These are phyloP conservation scores for Tribolium freemani DNA, from an alignment of 2,888 invertebrate species.

Conservation along the genomic window DNA sequence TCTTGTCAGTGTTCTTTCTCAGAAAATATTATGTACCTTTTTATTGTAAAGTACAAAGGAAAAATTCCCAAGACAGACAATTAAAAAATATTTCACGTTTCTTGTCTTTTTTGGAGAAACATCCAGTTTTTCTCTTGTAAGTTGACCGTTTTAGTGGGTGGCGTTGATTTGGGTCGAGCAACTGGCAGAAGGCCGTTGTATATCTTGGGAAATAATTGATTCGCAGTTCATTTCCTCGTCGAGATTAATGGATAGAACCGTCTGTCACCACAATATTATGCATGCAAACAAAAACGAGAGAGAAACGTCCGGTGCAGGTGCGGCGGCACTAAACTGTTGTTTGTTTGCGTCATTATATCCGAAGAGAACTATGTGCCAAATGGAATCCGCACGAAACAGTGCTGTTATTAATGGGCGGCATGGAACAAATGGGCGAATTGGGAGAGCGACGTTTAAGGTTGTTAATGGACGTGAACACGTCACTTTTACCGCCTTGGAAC, in stretches of 20 bases:
- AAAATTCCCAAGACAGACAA: neutral
- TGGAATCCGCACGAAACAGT: conserved; percentile 41
- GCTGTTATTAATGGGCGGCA: conserved; percentile 42
- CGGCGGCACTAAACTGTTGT: conserved; percentile 41
- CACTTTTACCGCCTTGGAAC: conserved; percentile 30
- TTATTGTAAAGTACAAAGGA: neutral
- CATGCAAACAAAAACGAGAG: conserved; percentile 59
- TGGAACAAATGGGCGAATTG: conserved; percentile 42
- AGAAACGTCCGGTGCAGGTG: conserved; percentile 57
- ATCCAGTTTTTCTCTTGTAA: neutral
- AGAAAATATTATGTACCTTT: neutral
- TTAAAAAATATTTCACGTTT: neutral
- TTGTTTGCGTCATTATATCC: conserved; percentile 40
- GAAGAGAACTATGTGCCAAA: conserved; percentile 41
- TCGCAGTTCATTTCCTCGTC: conserved; percentile 59
- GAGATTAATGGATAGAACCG: conserved; percentile 61
- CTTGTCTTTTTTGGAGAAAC: no score
- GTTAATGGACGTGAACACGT: conserved; percentile 44
- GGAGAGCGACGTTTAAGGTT: conserved; percentile 39
- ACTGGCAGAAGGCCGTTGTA: neutral
- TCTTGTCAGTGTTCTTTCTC: neutral
- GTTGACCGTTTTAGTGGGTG: neutral
- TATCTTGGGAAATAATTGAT: conserved; percentile 52
- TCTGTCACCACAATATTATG: conserved; percentile 63
- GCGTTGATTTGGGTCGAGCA: neutral